Evolutionary conservation across 2,797 vertebrate species (phyloP), one percentile per base, ranked within the genome.

Genomic region (Gymnothorax reevesii): DNA sequence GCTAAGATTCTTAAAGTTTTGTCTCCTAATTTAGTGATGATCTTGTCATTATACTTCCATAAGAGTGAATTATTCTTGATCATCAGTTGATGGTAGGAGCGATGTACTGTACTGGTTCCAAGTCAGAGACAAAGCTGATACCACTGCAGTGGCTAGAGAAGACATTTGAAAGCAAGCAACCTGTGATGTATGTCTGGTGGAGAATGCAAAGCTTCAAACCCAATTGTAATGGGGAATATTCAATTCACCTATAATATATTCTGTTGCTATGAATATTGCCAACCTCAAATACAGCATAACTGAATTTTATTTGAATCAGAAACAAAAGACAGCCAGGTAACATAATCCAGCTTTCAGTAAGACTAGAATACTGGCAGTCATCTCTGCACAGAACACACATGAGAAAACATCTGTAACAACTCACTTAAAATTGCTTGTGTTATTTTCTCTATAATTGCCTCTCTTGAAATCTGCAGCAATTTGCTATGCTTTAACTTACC

Each of bases 121-220:
- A 55, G 57, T 84, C 20, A 27, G 83, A 66, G 83, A 64, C 10
- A 49, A 8, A 84, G 8, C 20, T 66, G 54, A 64, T 20, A 52
- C 27, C 17, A 15, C 12, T 12, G 8, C 59, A 84, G 83, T 60
- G 59, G 27, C 22, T 33, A 15, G 83, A 12, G 27, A 62, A 64
- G 59, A 84, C 59, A 49, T 49, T 22, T 84, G 15, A 59, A 64
- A 60, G 83, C 57, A 62, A 49, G 27, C 59, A 84, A 20, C 83
- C 57, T 13, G 25, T 33, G 73, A 64, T 25, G 27, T 57, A 84
- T 54, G 84, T 73, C 64, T 33, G 42, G 52, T 71, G 52, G 54
- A 85, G 75, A 85, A 85, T 27, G 12, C 49, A 57, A 75, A 84
- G 33, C 15, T 57, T 64, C 52, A 84, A 52, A 20, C 59, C 33